Base-by-base conservation (phyloP, 2,113 vertebrate species). In the Procavia capensis region DNA sequence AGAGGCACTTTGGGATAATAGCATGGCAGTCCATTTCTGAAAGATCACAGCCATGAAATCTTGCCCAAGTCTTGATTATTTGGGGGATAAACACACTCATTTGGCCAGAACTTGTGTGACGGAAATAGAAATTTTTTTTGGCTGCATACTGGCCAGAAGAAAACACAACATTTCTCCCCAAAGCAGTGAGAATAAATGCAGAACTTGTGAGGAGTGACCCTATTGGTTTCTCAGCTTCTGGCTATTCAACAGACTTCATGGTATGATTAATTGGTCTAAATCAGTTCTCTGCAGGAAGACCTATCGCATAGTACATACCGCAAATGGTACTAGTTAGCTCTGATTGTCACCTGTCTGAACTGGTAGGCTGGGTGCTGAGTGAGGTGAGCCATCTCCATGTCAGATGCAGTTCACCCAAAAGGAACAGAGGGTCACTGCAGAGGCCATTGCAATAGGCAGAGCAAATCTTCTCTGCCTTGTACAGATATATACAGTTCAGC, bases 201-300 rank as follows among this genome's bases (percentile, higher is more conserved):
- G 39, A 85, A 31, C 50, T 78, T 90, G 20, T 90, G 39, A 70
- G 78, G 74, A 57, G 78, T 68, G 61, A 85, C 61, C 78, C 76
- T 13, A 5, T 25, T 43, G 39, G n/a, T 57, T 43, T 79, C 85
- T 75, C 88, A 95, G 78, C 41, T 43, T 85, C 47, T 47, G 9
- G 9, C 79, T 95, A 63, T 72, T 90, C 94, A 43, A 64, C 84
- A 92, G 29, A 64, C 36, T 20, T 70, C 64, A 80, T 61, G 76
- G 93, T 91, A 66, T 57, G 90, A 95, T 88, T 95, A 88, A 90
- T 90, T 93, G 92, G 74, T 90, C 61, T 92, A 81, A 85, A 96
- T 93, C 85, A 92, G 5, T 88, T 95, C 88, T 78, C 96, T 90
- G 74, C 54, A 78, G 94, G 90, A 90, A 95, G n/a, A 88, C 36